phyloP scores from a whole-genome alignment of 2,113 vertebrate genomes.

The Hoplias malabaricus region DNA sequence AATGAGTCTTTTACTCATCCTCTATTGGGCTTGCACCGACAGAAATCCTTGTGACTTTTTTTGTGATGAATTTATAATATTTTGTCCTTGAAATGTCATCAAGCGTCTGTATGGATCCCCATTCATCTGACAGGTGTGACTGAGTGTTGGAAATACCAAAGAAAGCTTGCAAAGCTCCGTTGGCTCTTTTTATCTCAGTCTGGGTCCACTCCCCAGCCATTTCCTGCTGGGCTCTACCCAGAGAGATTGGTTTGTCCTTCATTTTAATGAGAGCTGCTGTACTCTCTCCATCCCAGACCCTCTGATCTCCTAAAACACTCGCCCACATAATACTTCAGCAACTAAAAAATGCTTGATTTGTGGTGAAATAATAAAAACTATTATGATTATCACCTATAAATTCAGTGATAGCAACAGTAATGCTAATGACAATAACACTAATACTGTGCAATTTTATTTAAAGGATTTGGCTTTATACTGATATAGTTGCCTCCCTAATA shows the following conservation, averaged over 20 bases:
- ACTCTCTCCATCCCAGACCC: too few relatives aligned
- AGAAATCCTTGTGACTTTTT: neutral
- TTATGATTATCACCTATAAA: too few relatives aligned
- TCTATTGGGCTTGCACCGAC: neutral
- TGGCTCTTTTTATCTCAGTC: neutral
- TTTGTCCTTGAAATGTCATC: neutral
- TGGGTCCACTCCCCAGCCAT: neutral
- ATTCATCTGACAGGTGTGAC: neutral
- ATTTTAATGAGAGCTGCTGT: neutral
- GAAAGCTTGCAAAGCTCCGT: neutral
- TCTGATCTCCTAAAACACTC: too few relatives aligned
- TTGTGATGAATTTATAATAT: neutral
- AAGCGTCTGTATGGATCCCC: neutral
- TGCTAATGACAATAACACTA: too few relatives aligned
- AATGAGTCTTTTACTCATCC: neutral
- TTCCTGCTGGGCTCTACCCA: constrained; percentile 1
- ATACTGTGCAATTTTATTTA: too few relatives aligned
- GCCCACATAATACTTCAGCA: too few relatives aligned
- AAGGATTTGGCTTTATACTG: too few relatives aligned
- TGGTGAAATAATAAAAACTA: too few relatives aligned
- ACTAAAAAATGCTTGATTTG: too few relatives aligned
- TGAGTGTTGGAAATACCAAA: neutral
- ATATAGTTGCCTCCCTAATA: too few relatives aligned
- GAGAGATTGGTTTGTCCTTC: neutral
- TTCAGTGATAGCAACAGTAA: too few relatives aligned